Evolutionary conservation across 2,888 invertebrate genomes (phyloP).

Genomic region (Meiosimyza platycephala): DNA sequence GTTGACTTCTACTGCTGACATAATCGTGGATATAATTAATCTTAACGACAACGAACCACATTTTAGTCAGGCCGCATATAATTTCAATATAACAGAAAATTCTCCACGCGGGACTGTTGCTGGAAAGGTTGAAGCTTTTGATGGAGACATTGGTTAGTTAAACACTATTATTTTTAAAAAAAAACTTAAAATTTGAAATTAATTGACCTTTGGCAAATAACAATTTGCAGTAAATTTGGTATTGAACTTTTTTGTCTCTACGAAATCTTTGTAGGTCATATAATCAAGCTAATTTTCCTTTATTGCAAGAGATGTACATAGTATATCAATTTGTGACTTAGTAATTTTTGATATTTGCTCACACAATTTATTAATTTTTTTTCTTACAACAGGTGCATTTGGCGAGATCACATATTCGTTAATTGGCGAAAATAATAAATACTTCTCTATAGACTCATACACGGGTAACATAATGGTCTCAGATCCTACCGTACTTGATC

Average conservation of each 20-base stretch:
- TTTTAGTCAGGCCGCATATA: slow-evolving; percentile 77
- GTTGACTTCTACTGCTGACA: slow-evolving; percentile 80
- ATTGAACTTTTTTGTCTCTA: too few relatives aligned
- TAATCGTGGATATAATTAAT: slow-evolving; percentile 82
- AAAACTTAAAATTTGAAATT: too few relatives aligned
- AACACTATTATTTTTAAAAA: too few relatives aligned
- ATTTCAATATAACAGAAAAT: slow-evolving; percentile 81
- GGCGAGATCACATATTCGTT: slow-evolving; percentile 84
- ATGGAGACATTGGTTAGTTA: slow-evolving; percentile 78
- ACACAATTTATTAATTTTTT: neutral
- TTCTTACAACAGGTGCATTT: slow-evolving; percentile 66
- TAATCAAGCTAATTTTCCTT: too few relatives aligned
- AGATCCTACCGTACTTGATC: slow-evolving; percentile 78
- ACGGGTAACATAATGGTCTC: slow-evolving; percentile 83
- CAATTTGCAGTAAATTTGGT: too few relatives aligned
- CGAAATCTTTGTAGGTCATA: too few relatives aligned
- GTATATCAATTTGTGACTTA: neutral
- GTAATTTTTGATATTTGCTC: too few relatives aligned
- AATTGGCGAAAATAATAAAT: slow-evolving; percentile 78
- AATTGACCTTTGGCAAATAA: too few relatives aligned
- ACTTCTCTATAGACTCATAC: slow-evolving; percentile 78
- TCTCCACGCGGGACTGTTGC: slow-evolving; percentile 79
- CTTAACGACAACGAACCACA: slow-evolving; percentile 89
- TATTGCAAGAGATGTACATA: neutral
- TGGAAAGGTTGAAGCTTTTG: slow-evolving; percentile 79